Conservation (phyloP, 2,797 vertebrate species). For the Odontamblyopus rebecca region DNA sequence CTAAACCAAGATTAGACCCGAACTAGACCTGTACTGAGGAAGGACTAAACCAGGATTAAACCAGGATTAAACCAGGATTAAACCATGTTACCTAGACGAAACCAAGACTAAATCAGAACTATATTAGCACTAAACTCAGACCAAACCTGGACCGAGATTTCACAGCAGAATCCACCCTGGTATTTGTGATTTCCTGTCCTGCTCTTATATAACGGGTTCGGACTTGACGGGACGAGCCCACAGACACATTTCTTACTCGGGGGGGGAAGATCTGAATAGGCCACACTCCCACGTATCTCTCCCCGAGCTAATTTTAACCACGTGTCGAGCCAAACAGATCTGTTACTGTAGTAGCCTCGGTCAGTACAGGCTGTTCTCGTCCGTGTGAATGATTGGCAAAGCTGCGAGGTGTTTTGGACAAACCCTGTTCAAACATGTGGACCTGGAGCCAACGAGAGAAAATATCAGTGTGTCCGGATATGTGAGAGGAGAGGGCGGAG, state of each 20-base stretch:
- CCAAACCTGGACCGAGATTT: not conserved
- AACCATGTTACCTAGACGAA: too few relatives aligned
- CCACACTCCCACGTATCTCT: conserved; percentile 16
- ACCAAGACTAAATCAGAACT: too few relatives aligned
- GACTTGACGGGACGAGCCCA: not conserved
- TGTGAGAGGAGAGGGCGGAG: too few relatives aligned
- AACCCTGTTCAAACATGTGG: not conserved
- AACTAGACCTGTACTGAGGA: too few relatives aligned
- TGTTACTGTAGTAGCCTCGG: not conserved
- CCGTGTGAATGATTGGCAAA: not conserved
- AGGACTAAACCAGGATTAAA: too few relatives aligned
- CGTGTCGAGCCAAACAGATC: conserved; percentile 25
- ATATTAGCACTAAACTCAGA: too few relatives aligned
- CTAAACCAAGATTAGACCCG: too few relatives aligned
- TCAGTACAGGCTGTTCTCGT: conserved; percentile 37
- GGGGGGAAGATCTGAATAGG: not conserved
- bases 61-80: too few relatives aligned
- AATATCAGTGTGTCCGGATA: not conserved
- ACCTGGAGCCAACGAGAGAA: not conserved
- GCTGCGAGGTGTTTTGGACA: not conserved
- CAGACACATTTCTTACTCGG: not conserved
- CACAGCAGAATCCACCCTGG: too few relatives aligned
- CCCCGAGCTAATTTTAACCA: conserved; percentile 68
- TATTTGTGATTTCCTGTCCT: not conserved
- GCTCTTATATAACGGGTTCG: not conserved